Evolutionary conservation across 2,888 invertebrate genomes (phyloP).

Genomic region (Notodonta ziczac): DNA sequence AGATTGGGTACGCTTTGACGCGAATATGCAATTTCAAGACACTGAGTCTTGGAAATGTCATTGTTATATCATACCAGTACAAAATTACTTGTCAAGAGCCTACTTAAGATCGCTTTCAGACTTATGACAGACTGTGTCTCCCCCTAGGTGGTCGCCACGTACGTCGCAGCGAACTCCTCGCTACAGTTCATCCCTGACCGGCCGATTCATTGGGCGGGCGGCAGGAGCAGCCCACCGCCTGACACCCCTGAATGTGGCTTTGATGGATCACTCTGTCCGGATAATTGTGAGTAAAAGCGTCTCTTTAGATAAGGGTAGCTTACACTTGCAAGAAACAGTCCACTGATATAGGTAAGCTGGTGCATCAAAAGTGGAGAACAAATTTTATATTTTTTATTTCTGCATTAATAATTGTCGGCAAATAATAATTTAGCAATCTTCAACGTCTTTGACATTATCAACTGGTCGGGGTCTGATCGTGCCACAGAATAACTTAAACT

Average conservation of each 20-base stretch:
- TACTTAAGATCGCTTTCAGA: no score
- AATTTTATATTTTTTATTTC: no score
- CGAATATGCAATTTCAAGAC: no score
- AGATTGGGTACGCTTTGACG: no score
- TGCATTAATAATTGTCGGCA: no score
- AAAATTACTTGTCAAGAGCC: no score
- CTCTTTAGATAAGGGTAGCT: neutral
- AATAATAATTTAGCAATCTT: neutral
- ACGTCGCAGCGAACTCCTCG: constrained; percentile 91
- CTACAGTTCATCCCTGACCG: constrained; percentile 89
- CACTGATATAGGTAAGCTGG: no score
- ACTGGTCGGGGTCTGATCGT: neutral
- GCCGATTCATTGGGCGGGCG: constrained; percentile 95
- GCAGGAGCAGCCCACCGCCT: constrained; percentile 89
- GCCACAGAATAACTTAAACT: neutral
- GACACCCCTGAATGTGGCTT: constrained; percentile 97
- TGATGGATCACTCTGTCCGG: constrained; percentile 94
- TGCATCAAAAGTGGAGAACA: no score
- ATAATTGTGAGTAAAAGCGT: constrained; percentile 86
- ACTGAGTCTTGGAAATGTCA: no score
- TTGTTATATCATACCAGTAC: no score
- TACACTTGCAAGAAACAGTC: no score
- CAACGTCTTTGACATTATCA: neutral
- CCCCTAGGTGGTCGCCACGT: constrained; percentile 94
- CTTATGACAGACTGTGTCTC: no score